phyloP scores from a whole-genome alignment of 2,797 vertebrate genomes.

The Crenuchus spilurus region DNA sequence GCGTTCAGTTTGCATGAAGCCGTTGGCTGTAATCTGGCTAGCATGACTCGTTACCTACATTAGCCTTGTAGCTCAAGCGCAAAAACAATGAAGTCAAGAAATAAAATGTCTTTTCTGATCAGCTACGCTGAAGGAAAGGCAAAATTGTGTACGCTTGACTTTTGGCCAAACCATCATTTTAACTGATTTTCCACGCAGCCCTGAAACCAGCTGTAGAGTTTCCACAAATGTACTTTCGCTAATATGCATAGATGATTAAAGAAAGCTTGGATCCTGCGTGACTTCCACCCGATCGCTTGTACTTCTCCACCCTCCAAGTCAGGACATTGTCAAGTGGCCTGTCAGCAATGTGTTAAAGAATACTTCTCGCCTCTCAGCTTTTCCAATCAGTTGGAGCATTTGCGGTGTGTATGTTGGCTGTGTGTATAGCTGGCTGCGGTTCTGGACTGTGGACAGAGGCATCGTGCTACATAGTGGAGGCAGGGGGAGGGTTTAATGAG shows the following conservation, averaged over 20 bases:
- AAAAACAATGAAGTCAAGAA: neutral
- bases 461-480: slow-evolving; percentile 29
- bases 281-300: slow-evolving; percentile 24
- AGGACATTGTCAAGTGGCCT: slow-evolving; percentile 59
- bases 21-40: too few relatives aligned
- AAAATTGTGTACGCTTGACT: neutral
- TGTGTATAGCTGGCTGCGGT: slow-evolving; percentile 60
- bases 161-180: neutral
- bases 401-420: slow-evolving; percentile 73
- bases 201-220: slow-evolving; percentile 43
- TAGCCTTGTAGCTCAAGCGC: neutral
- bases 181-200: slow-evolving; percentile 67
- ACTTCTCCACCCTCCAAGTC: slow-evolving; percentile 30
- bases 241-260: slow-evolving; percentile 23
- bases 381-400: slow-evolving; percentile 71
- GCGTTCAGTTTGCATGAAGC: too few relatives aligned
- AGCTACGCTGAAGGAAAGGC: neutral
- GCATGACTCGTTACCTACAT: too few relatives aligned
- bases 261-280: slow-evolving; percentile 26
- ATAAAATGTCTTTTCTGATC: neutral
- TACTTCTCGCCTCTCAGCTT: slow-evolving; percentile 65
- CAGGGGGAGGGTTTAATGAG: slow-evolving; percentile 39
- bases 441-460: slow-evolving; percentile 59
- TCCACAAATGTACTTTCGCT: slow-evolving; percentile 27
- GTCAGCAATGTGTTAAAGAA: slow-evolving; percentile 66